Percentiles rank a stretch among this genome's conserved stretches.
These are phyloP conservation scores for Trachops cirrhosus DNA, from an alignment of 2,797 vertebrate species.

Conservation along the genomic window DNA sequence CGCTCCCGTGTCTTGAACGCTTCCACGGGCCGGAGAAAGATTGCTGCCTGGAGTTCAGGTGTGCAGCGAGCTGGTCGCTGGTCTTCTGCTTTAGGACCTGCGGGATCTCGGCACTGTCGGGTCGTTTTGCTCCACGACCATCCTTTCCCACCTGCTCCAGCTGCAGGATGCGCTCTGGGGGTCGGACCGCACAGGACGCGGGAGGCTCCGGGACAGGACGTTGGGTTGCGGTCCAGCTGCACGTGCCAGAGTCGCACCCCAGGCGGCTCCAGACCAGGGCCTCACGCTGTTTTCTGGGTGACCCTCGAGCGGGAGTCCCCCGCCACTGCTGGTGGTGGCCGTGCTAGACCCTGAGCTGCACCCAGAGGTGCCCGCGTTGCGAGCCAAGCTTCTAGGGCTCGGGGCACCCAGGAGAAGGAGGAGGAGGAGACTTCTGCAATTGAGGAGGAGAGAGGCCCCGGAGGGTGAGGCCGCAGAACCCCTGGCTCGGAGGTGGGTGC, in stretches of 20 bases:
- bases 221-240: too few relatives aligned
- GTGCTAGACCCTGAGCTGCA: neutral
- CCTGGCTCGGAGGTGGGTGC: neutral
- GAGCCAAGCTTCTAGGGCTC: neutral
- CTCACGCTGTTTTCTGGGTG: neutral
- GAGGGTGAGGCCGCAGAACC: neutral
- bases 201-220: rapidly evolving
- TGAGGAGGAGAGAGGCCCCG: too few relatives aligned
- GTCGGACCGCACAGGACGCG: too few relatives aligned
- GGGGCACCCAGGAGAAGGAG: neutral
- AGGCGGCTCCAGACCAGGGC: too few relatives aligned
- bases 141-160: too few relatives aligned
- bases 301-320: rapidly evolving
- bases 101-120: neutral
- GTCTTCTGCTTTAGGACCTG: neutral
- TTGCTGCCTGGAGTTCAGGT: neutral
- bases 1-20: neutral
- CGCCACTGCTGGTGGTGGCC: neutral
- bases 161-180: too few relatives aligned
- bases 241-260: too few relatives aligned
- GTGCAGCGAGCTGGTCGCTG: too few relatives aligned
- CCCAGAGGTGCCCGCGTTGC: neutral
- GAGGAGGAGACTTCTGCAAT: too few relatives aligned
- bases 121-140: too few relatives aligned
- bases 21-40: too few relatives aligned